Conservation (phyloP, 1,140 invertebrate genomes). For the Physella acuta region DNA sequence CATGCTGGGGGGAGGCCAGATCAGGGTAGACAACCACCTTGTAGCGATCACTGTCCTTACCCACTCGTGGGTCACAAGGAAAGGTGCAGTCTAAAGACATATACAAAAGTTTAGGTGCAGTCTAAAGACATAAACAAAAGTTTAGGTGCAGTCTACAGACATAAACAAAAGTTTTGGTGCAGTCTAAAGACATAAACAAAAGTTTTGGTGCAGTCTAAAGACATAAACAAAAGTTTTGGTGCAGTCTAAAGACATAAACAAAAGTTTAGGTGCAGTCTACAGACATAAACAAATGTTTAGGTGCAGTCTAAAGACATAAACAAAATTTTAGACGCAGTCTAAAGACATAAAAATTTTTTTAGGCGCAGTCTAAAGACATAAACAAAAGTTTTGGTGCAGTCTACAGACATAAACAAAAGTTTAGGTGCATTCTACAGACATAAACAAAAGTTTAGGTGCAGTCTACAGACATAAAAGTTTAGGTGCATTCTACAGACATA, state of each 20-base stretch:
- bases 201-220: background rate
- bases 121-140: background rate
- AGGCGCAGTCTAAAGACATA: too few relatives aligned
- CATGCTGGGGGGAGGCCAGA: background rate
- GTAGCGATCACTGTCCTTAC: slow-evolving; percentile 1
- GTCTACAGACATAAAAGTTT: too few relatives aligned
- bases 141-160: background rate
- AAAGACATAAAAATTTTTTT: too few relatives aligned
- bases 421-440: too few relatives aligned
- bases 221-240: too few relatives aligned
- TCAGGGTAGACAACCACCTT: slow-evolving; percentile 3
- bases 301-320: too few relatives aligned
- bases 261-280: background rate
- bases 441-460: too few relatives aligned
- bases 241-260: background rate
- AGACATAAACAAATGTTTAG: too few relatives aligned
- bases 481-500: too few relatives aligned
- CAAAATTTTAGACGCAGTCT: too few relatives aligned
- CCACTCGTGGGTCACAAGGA: background rate
- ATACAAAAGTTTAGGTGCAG: background rate
- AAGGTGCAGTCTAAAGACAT: background rate
- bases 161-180: background rate
- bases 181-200: background rate
- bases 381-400: too few relatives aligned
- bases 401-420: too few relatives aligned